Percentiles rank a stretch among this genome's conserved stretches.
These are phyloP conservation scores for Piaya cayana DNA, from an alignment of 2,113 vertebrate species.

Conservation along the genomic window DNA sequence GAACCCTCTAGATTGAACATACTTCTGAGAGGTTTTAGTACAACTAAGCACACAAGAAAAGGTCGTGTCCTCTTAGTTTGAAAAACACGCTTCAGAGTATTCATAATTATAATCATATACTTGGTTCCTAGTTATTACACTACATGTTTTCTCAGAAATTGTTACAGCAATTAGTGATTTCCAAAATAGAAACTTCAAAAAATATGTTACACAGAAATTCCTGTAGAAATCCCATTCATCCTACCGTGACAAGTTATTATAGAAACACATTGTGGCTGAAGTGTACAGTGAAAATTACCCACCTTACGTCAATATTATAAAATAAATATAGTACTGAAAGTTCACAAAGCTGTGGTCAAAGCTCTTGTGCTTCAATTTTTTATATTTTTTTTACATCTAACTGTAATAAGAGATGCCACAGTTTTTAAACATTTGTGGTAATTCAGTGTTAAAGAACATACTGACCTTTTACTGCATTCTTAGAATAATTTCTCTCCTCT, in stretches of 20 bases:
- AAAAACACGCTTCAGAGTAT: neutral
- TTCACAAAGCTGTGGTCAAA: neutral
- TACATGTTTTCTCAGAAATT: neutral
- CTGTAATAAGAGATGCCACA: neutral
- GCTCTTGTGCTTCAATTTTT: neutral
- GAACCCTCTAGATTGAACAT: neutral
- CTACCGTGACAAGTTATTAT: neutral
- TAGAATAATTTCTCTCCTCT: neutral
- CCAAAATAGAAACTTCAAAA: neutral
- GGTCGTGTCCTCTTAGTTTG: neutral
- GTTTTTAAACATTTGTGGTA: neutral
- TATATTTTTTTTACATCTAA: neutral
- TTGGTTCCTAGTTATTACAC: neutral
- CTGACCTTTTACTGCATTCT: neutral
- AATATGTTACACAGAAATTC: neutral
- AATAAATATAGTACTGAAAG: neutral
- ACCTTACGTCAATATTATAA: neutral
- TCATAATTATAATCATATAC: neutral
- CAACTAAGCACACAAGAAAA: neutral
- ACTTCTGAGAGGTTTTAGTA: neutral
- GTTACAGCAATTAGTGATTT: slow-evolving; percentile 7
- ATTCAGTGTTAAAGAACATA: neutral
- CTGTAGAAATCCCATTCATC: neutral
- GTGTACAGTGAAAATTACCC: neutral
- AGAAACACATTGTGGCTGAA: neutral